Base-by-base conservation (phyloP, 2,888 invertebrate genomes). In the Aproaerema taeniolella region DNA sequence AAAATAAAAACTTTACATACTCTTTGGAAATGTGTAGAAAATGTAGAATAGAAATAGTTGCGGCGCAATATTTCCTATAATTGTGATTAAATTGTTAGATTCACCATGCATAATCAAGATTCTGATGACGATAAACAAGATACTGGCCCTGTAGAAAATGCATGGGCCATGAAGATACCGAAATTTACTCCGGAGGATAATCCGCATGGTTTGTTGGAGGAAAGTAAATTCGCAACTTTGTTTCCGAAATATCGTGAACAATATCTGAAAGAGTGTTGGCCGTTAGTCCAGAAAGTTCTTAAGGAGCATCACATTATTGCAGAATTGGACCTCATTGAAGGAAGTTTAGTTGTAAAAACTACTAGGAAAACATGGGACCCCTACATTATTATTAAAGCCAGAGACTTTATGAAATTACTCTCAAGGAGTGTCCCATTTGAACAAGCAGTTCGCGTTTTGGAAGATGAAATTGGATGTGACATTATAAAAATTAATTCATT, bases 291-390 rank as follows among this genome's bases (percentile, higher is more conserved):
- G 65, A 96, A 96, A 77, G 89, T 92, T 0, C 76, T 99, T 12
- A 88, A 88, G 17, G 95, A 95, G 57, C 91, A 95, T 70, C 89
- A 91, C 51, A 76, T 99, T 7, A 91, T 92, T 59, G 96, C 95
- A 0, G 97, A 98, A 61, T 79, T 99, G 47, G 98, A 99, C 81
- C 87, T 97, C 1, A 89, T 98, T 3, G 98, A 98, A 87, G 92
- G 99, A 29, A 97, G 96, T 58, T 95, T 99, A 93, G 91, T 93
- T 0, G 99, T 99, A 0, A 90, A 89, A 71, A 99, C 99, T 0
- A 98, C 98, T 0, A 88, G 95, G 38, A 98, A 98, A 87, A 99
- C 99, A 1, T 99, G 97, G 97, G 99, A 99, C 86, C 99, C 99
- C 0, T 99, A 94, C 56, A 94, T 98, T 38, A 95, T 99, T 31